Evolutionary conservation across 2,888 invertebrate genomes (phyloP), one percentile per base, ranked within the genome.

Genomic region (Clepsis dumicolana): DNA sequence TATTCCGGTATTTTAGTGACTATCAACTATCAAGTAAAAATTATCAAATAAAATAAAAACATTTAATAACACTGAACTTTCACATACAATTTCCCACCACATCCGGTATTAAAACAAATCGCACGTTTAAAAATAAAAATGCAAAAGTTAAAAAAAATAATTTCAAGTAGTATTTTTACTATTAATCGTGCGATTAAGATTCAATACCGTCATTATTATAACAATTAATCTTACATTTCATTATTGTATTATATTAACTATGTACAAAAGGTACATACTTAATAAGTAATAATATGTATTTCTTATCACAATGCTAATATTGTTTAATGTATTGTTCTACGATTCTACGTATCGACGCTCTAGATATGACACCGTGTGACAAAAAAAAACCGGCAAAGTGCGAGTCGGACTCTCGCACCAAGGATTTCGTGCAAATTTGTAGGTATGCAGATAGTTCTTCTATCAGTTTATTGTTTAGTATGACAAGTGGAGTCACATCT

Each of bases 1-100:
- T 10, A 21, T 12, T 12, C 21, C 12, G 48, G 2, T n/a, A 48
- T 21, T 48, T 48, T 48, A 48, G 21, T 48, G 21, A 18, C 8
- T 18, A 7, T 18, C n/a, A 41, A 10, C 3, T 4, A 7, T 3
- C 44, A 48, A 10, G 2, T 12, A 48, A 48, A 48, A 48, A 21
- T 21, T 21, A 18, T 12, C 21, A 21, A 48, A 48, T 48, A 79
- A 80, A 83, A 81, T 80, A 85, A 85, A 88, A 87, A 79, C 79
- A 77, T 80, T 90, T 90, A 91, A 75, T 91, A 89, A 89, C 88
- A 91, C 84, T 87, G 86, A 85, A 85, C 85, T 80, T 85, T 80
- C 84, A 89, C 89, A 82, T 82, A 80, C 72, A 87, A 86, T 89
- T 88, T 90, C 81, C 87, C 90, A 86, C 89, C 87, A 90, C 88